These are phyloP conservation scores for Brachyistius frenatus DNA, from an alignment of 2,113 vertebrate genomes.

Conservation along the genomic window DNA sequence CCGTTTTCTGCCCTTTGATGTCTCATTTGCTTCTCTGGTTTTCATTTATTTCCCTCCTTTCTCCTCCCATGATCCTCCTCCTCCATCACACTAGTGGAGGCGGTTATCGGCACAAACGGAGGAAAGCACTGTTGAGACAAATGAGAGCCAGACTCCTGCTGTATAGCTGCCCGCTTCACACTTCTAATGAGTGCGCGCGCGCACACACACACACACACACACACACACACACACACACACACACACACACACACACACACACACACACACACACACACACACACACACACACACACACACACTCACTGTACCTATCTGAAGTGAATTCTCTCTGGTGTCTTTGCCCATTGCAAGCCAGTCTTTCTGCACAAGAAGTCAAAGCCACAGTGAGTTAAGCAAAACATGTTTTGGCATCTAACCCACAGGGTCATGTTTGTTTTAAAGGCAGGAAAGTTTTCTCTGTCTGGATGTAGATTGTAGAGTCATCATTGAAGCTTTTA, in stretches of 20 bases:
- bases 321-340: slow-evolving; percentile 13
- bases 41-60: slow-evolving; percentile 10
- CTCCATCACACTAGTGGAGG: slow-evolving; percentile 15
- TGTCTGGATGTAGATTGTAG: too few species aligned
- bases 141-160: slow-evolving; percentile 20
- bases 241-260: not conserved
- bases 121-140: slow-evolving; percentile 12
- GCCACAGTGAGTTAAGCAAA: not conserved
- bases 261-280: too few species aligned
- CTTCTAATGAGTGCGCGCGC: slow-evolving; percentile 32
- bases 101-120: slow-evolving; percentile 26
- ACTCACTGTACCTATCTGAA: not conserved
- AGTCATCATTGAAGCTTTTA: too few species aligned
- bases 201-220: too few species aligned
- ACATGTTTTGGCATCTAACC: not conserved
- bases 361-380: slow-evolving; percentile 12
- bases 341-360: not conserved
- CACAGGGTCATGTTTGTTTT: not conserved
- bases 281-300: too few species aligned
- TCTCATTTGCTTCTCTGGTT: slow-evolving; percentile 31
- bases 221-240: not conserved
- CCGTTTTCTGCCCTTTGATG: not conserved
- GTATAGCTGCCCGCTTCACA: slow-evolving; percentile 18
- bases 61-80: slow-evolving; percentile 22
- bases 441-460: not conserved